Conservation (phyloP, 1,140 invertebrate species). For the Megalonaias nervosa region DNA sequence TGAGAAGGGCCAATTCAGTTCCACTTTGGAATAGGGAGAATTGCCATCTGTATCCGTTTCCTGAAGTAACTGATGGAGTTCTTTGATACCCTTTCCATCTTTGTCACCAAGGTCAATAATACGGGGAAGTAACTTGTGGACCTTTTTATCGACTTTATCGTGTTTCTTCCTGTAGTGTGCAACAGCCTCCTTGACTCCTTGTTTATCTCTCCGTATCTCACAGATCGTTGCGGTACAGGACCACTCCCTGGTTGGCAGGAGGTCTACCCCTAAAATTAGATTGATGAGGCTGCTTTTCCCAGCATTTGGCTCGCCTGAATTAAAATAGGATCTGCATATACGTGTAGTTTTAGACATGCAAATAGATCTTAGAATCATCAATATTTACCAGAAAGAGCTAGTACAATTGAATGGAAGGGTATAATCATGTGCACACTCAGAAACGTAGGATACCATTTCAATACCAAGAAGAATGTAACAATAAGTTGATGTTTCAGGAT, state of each 20-base stretch:
- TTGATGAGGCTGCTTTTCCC: constrained; percentile 61
- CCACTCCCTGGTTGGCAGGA: constrained; percentile 52
- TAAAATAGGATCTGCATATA: no score
- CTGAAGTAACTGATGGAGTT: constrained; percentile 16
- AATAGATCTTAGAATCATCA: no score
- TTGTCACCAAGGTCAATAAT: constrained; percentile 5
- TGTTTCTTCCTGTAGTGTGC: not conserved
- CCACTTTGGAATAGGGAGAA: constrained; percentile 47
- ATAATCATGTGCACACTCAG: no score
- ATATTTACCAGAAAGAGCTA: no score
- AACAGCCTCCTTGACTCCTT: not conserved
- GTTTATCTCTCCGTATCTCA: constrained; percentile 39
- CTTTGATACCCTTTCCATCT: constrained; percentile 1
- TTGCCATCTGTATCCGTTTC: constrained; percentile 35
- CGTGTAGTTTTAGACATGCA: no score
- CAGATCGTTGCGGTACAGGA: constrained; percentile 56
- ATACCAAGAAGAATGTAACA: no score
- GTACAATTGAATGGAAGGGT: no score
- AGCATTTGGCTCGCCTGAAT: constrained; percentile 48
- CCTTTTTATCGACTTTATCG: not conserved
- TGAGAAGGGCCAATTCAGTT: constrained; percentile 54
- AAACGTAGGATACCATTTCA: no score
- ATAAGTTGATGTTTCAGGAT: no score
- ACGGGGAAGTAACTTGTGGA: not conserved
- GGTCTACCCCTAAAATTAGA: constrained; percentile 42